Evolutionary conservation across 1,140 invertebrate genomes (phyloP).

Genomic region (Magallana ariakensis): DNA sequence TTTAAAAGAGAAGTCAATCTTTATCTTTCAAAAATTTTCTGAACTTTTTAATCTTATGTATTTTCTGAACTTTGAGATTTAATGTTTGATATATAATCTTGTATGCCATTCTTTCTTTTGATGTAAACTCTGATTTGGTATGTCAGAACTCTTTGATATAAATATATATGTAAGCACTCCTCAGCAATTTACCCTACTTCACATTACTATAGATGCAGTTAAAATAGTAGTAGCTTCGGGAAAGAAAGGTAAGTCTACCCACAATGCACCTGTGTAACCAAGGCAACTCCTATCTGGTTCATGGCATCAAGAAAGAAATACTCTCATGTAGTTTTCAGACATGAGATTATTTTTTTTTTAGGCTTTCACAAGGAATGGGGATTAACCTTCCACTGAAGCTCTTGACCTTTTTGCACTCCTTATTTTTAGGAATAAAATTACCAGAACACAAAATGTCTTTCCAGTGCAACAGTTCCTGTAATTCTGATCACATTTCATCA

Average conservation of each 20-base stretch:
- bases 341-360: constrained; percentile 16
- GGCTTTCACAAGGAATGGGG: constrained; percentile 21
- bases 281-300: constrained; percentile 13
- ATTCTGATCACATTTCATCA: background rate
- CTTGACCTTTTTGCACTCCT: constrained; percentile 31
- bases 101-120: background rate
- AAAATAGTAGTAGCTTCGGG: constrained; percentile 30
- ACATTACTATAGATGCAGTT: constrained; percentile 36
- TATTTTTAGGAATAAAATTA: background rate
- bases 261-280: constrained; percentile 27
- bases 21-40: no score
- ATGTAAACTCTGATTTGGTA: background rate
- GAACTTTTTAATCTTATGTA: no score
- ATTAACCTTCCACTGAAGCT: background rate
- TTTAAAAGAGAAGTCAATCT: no score
- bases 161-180: background rate
- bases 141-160: background rate
- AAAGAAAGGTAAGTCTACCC: constrained; percentile 25
- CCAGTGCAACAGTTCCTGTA: background rate
- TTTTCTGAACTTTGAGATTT: no score
- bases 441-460: background rate
- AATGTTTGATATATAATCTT: background rate
- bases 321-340: background rate
- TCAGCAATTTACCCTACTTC: constrained; percentile 25
- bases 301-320: constrained; percentile 7